Evolutionary conservation across 1,140 invertebrate genomes (phyloP).

Genomic region (Tribolium madens): DNA sequence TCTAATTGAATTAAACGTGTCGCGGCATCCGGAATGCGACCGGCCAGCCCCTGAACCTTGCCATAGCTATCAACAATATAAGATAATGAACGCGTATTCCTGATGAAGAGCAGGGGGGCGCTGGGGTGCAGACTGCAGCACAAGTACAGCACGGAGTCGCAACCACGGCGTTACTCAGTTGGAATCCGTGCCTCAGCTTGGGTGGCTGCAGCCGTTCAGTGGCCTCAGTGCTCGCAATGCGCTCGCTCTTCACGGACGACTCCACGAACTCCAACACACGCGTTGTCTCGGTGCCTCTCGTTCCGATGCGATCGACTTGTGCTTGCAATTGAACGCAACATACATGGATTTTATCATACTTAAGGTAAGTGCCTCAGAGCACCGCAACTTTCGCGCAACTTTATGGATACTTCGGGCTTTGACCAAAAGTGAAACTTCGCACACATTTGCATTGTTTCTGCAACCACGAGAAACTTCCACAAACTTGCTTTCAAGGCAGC

Average conservation of each 20-base stretch:
- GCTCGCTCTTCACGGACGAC: constrained; percentile 8
- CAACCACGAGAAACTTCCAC: background rate
- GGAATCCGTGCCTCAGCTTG: constrained; percentile 9
- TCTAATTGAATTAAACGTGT: constrained; percentile 36
- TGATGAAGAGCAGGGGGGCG: constrained; percentile 36
- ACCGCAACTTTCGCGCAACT: background rate
- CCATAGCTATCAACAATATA: constrained; percentile 38
- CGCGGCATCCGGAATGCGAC: constrained; percentile 42
- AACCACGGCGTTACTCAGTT: constrained; percentile 21
- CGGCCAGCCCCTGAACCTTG: constrained; percentile 41
- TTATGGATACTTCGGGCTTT: background rate
- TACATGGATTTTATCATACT: constrained; percentile 59
- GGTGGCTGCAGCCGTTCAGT: constrained; percentile 14
- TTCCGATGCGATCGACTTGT: constrained; percentile 23
- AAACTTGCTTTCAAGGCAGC: background rate
- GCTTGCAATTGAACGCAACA: constrained; percentile 14
- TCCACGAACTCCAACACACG: background rate
- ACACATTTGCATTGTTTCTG: background rate
- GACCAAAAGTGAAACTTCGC: background rate
- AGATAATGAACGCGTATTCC: constrained; percentile 44
- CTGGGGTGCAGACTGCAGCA: constrained; percentile 25
- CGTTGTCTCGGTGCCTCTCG: background rate
- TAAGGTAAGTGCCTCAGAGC: constrained; percentile 50
- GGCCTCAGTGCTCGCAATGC: constrained; percentile 24
- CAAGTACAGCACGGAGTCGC: constrained; percentile 32